Base-by-base conservation (phyloP, 2,113 vertebrate genomes). In the Mellivora capensis region DNA sequence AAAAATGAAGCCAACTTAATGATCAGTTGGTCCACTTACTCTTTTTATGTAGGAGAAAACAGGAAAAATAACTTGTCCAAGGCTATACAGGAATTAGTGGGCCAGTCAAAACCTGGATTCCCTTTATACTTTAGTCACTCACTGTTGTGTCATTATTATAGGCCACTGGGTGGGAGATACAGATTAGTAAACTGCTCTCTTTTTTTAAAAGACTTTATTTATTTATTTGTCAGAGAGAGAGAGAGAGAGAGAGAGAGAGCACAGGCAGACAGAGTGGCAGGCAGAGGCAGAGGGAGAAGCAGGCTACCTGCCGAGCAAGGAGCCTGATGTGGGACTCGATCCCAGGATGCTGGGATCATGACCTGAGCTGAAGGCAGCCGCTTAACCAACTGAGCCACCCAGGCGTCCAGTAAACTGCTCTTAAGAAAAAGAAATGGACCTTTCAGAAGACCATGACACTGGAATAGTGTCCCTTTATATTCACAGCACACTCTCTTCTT, bases 161-260 rank as follows among this genome's bases (percentile, higher is more conserved):
- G 7, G 9, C 11, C 31, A 76, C 4, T 84, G 27, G 13, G 31
- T 10, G 74, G 91, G n/a, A 4, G 54, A 82, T 52, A 59, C 11
- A 91, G 12, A 96, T 93, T 13, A 94, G 87, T 88, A 96, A 88
- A 27, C 23, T 59, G 4, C 3, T 90, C 12, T 97, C n/a, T n/a
- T n/a, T n/a, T n/a, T n/a, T n/a, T n/a, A n/a, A n/a, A n/a, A n/a
- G n/a, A n/a, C n/a, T n/a, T n/a, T n/a, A n/a, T n/a, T n/a, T n/a
- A n/a, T n/a, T n/a, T n/a, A n/a, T n/a, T n/a, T n/a, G n/a, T n/a
- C n/a, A n/a, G n/a, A n/a, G n/a, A n/a, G n/a, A n/a, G n/a, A n/a
- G n/a, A n/a, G n/a, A n/a, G n/a, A n/a, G n/a, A n/a, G n/a, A n/a
- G n/a, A n/a, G n/a, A n/a, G n/a, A n/a, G n/a, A n/a, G n/a, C n/a